A percentile compares a stretch with the other conserved stretches of the same genome.
Conservation (phyloP, 2,888 invertebrate genomes). For the Drosophila aldrichi region DNA sequence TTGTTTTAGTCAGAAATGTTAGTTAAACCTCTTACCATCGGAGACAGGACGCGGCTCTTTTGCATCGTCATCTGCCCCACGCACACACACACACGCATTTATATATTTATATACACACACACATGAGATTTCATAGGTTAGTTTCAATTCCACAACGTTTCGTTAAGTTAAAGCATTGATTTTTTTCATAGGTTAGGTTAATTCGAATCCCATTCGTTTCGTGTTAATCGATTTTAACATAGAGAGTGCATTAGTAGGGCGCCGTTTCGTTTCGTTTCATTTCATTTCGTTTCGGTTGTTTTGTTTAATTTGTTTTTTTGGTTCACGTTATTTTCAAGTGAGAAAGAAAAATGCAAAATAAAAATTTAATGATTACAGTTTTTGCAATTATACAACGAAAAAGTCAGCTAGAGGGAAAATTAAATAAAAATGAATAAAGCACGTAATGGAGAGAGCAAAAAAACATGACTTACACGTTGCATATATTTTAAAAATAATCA, state of each 20-base stretch:
- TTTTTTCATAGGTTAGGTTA: not conserved
- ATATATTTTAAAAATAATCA: not conserved
- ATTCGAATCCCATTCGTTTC: constrained; percentile 8
- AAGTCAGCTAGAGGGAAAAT: not conserved
- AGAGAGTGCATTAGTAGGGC: constrained; percentile 1
- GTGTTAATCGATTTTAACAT: not conserved
- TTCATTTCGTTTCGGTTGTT: constrained; percentile 16
- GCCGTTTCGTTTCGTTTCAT: not conserved
- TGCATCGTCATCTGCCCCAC: constrained; percentile 75
- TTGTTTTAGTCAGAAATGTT: not conserved
- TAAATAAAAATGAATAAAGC: not conserved
- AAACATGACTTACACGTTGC: not conserved
- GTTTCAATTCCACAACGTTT: constrained; percentile 10
- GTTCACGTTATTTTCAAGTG: constrained; percentile 22
- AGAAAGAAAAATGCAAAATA: constrained; percentile 63
- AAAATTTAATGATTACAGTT: constrained; percentile 48
- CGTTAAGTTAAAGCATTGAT: constrained; percentile 4
- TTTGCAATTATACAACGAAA: constrained; percentile 19
- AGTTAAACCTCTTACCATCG: constrained; percentile 75
- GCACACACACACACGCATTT: constrained; percentile 3
- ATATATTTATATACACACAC: not conserved
- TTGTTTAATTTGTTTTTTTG: not conserved
- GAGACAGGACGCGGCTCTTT: constrained; percentile 74
- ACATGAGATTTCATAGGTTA: constrained; percentile 2
- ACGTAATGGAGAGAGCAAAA: too few species aligned